phyloP scores from a whole-genome alignment of 2,888 invertebrate genomes.

The Calameuta filiformis region DNA sequence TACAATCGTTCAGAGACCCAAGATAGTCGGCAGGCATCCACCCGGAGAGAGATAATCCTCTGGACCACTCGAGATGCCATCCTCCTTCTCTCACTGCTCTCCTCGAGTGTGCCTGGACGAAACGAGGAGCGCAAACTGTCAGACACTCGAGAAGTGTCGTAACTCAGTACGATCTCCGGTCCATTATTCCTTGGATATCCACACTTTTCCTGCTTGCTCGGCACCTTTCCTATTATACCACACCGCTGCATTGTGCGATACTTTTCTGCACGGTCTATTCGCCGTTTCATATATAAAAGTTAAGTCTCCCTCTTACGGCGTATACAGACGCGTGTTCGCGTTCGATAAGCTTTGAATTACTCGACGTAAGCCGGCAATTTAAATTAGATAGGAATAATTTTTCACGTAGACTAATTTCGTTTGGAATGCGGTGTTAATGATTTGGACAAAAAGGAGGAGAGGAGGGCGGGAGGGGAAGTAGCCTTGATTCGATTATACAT shows the following conservation, averaged over 20 bases:
- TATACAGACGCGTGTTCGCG: not conserved
- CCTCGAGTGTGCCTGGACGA: conserved; percentile 9
- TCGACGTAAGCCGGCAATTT: not conserved
- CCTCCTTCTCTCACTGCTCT: conserved; percentile 22
- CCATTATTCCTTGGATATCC: conserved; percentile 4
- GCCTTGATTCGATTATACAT: not conserved
- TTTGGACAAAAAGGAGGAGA: not conserved
- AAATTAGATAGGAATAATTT: not conserved
- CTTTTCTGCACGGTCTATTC: not conserved
- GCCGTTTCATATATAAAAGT: not conserved
- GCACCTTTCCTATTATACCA: not conserved
- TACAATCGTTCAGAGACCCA: conserved; percentile 34
- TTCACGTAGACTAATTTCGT: not conserved
- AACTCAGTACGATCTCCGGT: conserved; percentile 1
- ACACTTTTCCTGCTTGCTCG: not conserved
- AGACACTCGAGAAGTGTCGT: conserved; percentile 1
- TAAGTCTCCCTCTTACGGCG: not conserved
- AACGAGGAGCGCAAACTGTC: conserved; percentile 7
- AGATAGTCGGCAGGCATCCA: conserved; percentile 17
- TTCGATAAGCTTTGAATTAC: not conserved
- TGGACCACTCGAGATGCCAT: conserved; percentile 35
- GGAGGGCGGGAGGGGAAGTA: not conserved
- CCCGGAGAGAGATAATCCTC: conserved; percentile 39
- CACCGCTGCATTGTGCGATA: not conserved
- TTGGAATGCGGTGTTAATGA: not conserved